These are phyloP conservation scores for Zelleria hepariella DNA, from an alignment of 2,888 invertebrate species.

Conservation along the genomic window DNA sequence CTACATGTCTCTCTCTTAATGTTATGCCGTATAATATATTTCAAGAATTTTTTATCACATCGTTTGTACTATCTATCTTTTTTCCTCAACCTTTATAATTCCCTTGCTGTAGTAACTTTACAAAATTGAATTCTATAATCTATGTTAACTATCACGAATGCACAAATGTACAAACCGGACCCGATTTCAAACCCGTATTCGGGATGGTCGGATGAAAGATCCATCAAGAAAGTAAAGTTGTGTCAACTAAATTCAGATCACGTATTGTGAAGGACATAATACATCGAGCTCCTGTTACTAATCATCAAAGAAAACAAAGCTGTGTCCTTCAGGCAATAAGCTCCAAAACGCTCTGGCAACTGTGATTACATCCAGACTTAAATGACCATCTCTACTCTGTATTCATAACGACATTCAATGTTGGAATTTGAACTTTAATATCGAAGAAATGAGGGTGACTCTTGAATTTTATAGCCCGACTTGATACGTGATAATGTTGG, in stretches of 20 bases:
- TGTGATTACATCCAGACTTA: not conserved
- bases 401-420: not conserved
- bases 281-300: conserved; percentile 5
- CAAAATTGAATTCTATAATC: too few relatives aligned
- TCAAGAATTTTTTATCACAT: too few relatives aligned
- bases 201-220: not conserved
- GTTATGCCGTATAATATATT: too few relatives aligned
- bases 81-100: too few relatives aligned
- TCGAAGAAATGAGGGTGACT: not conserved
- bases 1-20: too few relatives aligned
- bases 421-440: not conserved
- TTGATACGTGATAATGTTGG: not conserved
- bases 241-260: conserved; percentile 1
- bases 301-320: not conserved
- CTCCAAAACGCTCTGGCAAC: not conserved
- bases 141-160: not conserved
- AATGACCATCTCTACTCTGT: not conserved
- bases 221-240: not conserved
- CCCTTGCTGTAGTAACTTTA: too few relatives aligned
- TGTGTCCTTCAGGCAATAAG: not conserved
- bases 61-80: too few relatives aligned
- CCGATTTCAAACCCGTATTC: not conserved
- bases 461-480: not conserved
- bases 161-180: not conserved
- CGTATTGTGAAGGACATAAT: conserved; percentile 4